Percentiles rank a stretch among this genome's conserved stretches.
These are phyloP conservation scores for Zapus hudsonius DNA, from an alignment of 2,113 vertebrate species.

Conservation along the genomic window DNA sequence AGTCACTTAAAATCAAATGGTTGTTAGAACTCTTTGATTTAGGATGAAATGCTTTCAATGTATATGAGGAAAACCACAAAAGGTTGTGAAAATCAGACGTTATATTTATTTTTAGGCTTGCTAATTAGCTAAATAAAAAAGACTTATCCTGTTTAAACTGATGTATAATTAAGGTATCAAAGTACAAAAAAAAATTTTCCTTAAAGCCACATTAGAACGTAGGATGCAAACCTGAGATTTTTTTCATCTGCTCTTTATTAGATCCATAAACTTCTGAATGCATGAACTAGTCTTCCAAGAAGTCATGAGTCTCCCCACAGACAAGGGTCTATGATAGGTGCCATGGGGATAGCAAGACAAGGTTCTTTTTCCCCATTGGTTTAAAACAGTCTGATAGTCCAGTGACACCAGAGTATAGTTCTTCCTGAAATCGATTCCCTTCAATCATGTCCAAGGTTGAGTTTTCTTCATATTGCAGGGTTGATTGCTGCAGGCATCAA, in stretches of 20 bases:
- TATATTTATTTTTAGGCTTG: slow-evolving; percentile 75
- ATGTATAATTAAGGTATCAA: slow-evolving; percentile 74
- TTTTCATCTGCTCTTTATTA: slow-evolving; percentile 58
- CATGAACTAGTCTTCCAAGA: slow-evolving; percentile 10
- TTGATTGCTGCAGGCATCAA: not conserved
- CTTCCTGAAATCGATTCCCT: slow-evolving; percentile 39
- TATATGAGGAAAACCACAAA: slow-evolving; percentile 60
- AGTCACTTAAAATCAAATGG: slow-evolving; percentile 41
- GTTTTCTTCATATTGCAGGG: slow-evolving; percentile 11
- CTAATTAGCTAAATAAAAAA: slow-evolving; percentile 68
- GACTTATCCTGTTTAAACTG: slow-evolving; percentile 55
- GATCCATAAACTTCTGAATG: slow-evolving; percentile 49
- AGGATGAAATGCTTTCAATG: slow-evolving; percentile 53
- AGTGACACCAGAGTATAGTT: not conserved
- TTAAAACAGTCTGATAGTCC: slow-evolving; percentile 13
- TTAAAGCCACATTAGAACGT: slow-evolving; percentile 66
- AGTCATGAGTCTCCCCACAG: slow-evolving; percentile 13
- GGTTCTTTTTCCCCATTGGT: not conserved
- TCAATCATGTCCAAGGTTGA: not conserved
- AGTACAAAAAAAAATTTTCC: slow-evolving; percentile 73
- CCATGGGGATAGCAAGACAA: not conserved
- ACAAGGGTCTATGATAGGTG: not conserved
- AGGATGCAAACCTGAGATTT: slow-evolving; percentile 52
- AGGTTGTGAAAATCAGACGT: slow-evolving; percentile 58
- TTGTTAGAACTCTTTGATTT: slow-evolving; percentile 50